Base-by-base conservation (phyloP, 2,113 vertebrate species). In the Mola mola region DNA sequence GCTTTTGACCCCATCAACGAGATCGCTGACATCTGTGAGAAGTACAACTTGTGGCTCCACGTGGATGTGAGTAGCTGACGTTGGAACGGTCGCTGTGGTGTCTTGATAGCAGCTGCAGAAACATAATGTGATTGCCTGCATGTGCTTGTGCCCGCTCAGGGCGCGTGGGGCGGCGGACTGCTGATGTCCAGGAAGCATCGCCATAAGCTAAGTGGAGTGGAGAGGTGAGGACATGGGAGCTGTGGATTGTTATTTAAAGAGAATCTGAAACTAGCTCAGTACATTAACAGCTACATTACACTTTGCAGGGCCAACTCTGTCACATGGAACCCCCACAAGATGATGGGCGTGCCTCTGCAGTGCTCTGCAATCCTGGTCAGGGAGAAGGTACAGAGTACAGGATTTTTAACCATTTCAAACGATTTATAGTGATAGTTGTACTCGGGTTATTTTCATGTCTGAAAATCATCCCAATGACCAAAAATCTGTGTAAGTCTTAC, bases 281-380 rank as follows among this genome's bases (percentile, higher is more conserved):
- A 3, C n/a, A 43, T 42, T 17, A 25, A 58, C 5, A n/a, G 1
- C 3, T 20, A 4, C 16, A 5, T 64, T 20, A 0, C 24, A 64
- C 61, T 81, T 92, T 89, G 4, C 88, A 99, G 97, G 89, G 97
- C 96, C 81, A 94, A 94, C 89, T 99, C 97, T 4, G 96, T 99
- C 75, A 99, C 97, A 48, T 99, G 97, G 97, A 99, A 99, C 88
- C 97, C 97, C 47, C 97, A 99, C 88, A 99, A 99, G 91, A 98
- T 99, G 96, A 98, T 99, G 97, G 97, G 97, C 0, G 97, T 96
- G 64, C 92, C 96, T 38, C 88, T 99, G 36, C 97, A 99, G 79
- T 98, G 97, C 72, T 99, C 97, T 2, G 97, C 97, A 69, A 96
- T 99, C 88, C 94, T 99, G 49, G 93, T 99, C 83, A 93, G 92